Evolutionary conservation across 2,888 invertebrate species (phyloP).

Genomic region (Calephelis perditalis): DNA sequence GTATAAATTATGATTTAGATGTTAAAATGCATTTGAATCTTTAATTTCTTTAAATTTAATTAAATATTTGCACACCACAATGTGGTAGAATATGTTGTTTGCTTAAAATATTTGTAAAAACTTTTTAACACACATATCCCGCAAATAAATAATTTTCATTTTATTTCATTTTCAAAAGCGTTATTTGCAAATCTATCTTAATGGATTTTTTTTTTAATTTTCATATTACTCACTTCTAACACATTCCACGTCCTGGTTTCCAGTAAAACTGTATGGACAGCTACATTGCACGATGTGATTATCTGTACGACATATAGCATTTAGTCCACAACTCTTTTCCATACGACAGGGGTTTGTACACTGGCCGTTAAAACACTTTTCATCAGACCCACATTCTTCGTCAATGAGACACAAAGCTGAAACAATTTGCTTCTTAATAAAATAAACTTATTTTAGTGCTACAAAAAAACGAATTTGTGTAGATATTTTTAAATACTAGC

Average conservation of each 20-base stretch:
- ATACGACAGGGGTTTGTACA: conserved; percentile 88
- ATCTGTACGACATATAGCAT: conserved; percentile 85
- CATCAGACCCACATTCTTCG: conserved; percentile 87
- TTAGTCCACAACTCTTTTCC: conserved; percentile 88
- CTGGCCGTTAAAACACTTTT: conserved; percentile 89
- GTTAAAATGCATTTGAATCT: no score
- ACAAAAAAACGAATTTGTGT: no score
- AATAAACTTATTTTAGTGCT: conserved; percentile 16
- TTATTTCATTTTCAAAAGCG: neutral
- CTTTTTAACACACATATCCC: no score
- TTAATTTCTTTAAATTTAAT: no score
- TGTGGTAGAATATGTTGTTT: no score
- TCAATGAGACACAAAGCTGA: conserved; percentile 87
- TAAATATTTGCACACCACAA: no score
- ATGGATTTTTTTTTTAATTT: neutral
- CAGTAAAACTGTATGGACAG: conserved; percentile 92
- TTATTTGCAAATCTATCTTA: neutral
- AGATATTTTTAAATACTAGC: no score
- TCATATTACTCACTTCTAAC: conserved; percentile 82
- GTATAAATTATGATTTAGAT: no score
- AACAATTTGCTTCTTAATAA: conserved; percentile 26
- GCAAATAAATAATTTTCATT: no score
- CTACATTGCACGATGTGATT: conserved; percentile 88
- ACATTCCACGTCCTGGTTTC: conserved; percentile 90
- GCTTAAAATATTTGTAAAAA: no score